Evolutionary conservation across 1,140 invertebrate species (phyloP), one percentile per base, ranked within the genome.

Genomic region (Phymastichus coffea): DNA sequence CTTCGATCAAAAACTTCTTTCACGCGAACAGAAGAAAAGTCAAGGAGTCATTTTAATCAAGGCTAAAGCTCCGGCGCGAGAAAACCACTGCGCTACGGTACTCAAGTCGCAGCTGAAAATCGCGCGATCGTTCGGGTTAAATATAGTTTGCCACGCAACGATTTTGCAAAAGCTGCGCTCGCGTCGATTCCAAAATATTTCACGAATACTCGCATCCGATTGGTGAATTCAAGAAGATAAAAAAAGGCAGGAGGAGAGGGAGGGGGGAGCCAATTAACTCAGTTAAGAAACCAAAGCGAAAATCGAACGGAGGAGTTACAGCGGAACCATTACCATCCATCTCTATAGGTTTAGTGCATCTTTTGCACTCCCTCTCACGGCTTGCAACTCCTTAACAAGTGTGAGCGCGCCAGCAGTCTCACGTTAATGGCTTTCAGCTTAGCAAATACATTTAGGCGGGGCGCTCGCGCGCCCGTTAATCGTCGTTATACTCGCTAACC

Each of bases 391-490:
- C 37, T 41, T 51, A 51, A 58, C 57, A 53, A 53, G 15, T 52
- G 25, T 25, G 1, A 3, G 43, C 22, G n/a, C 20, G 7, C 17
- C 37, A 37, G 22, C 25, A 4, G 43, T n/a, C n/a, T n/a, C 35
- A 52, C 43, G 33, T 41, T 56, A 56, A 61, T 61, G 52, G 52
- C 59, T 61, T 61, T 61, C 46, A 43, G 37, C 58, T 49, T 25
- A 23, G 58, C 43, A 61, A 61, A 61, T 61, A 61, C 58, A 41
- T 55, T 55, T 48, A 41, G 51, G 57, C 43, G 33, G 30, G 1
- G 28, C 28, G 23, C 54, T 46, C 43, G 14, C 14, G 48, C 4
- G 22, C 10, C 58, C 52, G 38, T 54, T 61, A 54, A 61, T 61
- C 58, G 58, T 54, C 43, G 35, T 61, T 56, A 51, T 26, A 40